A percentile compares a stretch with the other conserved stretches of the same genome.
phyloP scores from a whole-genome alignment of 2,113 vertebrate genomes.

The Mus spicilegus region DNA sequence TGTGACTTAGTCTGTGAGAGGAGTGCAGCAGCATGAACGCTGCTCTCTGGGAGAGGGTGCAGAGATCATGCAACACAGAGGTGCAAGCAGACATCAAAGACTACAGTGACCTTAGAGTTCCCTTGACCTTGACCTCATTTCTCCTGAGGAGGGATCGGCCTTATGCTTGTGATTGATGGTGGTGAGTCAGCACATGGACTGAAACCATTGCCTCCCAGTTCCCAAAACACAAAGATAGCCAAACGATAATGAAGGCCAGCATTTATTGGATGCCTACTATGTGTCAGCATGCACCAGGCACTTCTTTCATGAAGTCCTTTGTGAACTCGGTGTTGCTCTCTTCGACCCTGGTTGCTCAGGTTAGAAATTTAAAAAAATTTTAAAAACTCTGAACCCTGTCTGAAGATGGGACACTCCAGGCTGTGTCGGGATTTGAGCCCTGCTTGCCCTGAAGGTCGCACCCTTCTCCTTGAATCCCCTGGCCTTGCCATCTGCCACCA shows the following conservation, averaged over 20 bases:
- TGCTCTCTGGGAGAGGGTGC: neutral
- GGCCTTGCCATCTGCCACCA: neutral
- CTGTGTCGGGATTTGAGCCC: neutral
- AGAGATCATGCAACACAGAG: too few relatives aligned
- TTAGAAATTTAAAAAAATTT: neutral
- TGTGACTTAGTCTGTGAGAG: neutral
- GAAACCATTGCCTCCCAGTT: neutral
- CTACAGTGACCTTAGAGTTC: neutral
- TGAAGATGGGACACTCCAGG: neutral
- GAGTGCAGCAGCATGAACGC: neutral
- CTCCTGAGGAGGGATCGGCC: too few relatives aligned
- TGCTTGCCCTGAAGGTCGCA: neutral
- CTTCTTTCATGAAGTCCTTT: neutral
- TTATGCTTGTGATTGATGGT: neutral
- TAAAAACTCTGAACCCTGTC: neutral
- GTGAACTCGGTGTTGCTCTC: accelerated
- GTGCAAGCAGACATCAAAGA: neutral
- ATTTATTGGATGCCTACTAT: neutral
- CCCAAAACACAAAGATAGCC: neutral
- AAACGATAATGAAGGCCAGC: accelerated
- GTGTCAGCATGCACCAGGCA: too few relatives aligned
- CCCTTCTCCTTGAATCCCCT: too few relatives aligned
- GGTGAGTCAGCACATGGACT: neutral
- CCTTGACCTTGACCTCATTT: neutral
- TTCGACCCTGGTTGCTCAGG: too few relatives aligned